Evolutionary conservation across 2,888 invertebrate species (phyloP), one percentile per base, ranked within the genome.

Genomic region (Pilophorus perplexus): DNA sequence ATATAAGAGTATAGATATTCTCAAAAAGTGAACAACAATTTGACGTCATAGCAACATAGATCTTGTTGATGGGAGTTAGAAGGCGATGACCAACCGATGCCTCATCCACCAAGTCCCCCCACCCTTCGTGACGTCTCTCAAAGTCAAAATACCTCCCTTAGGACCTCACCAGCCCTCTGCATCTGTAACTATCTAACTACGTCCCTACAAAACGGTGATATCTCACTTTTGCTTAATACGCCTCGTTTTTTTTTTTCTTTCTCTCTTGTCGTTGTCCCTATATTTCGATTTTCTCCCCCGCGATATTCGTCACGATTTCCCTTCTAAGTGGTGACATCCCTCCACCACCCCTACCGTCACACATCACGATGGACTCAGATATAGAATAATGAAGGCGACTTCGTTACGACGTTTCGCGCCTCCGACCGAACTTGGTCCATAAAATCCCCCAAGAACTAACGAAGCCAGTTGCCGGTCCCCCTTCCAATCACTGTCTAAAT

Each of bases 401-500:
- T 33, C 33, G 33, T 33, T 33, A 33, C 33, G 12, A 12, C 33
- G 33, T 33, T 33, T 33, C 33, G 33, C 33, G 33, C 12, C 12
- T 33, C 12, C 33, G 33, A 12, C 6, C 33, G 12, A 33, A 33
- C 33, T 33, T 12, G 33, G 12, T 8, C 33, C 6, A 33, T 12
- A 12, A 8, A 18, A 12, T 48, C 48, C 22, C 48, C 20, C 18
- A 48, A 20, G 22, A 20, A 20, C 48, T 18, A 48, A 48, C 48
- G 48, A 48, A 18, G 48, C 48, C 48, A 48, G 48, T 48, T 48
- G 48, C 4, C 48, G 12, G 6, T 8, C 6, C 33, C 12, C 33
- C 12, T 6, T 33, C 33, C 6, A n/a, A n/a, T n/a, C n/a, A n/a
- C n/a, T n/a, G n/a, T n/a, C n/a, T n/a, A n/a, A n/a, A n/a, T n/a